Evolutionary conservation across 2,888 invertebrate genomes (phyloP), one percentile per base, ranked within the genome.

Genomic region (Apodemia hepburni): DNA sequence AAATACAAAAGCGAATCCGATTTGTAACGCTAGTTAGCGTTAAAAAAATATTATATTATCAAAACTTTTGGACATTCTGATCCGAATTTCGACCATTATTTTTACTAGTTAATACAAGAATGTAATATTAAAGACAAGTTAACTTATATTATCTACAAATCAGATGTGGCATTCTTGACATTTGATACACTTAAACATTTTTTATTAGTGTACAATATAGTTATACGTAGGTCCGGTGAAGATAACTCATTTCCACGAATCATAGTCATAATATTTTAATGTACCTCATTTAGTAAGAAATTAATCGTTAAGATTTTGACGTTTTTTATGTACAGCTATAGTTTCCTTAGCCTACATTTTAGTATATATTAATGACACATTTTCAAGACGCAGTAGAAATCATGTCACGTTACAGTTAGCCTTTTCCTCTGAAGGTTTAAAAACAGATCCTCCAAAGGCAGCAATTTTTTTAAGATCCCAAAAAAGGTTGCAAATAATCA

Each of bases 221-320:
- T 71, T 69, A 71, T 76, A 33, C 33, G 33, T 33, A 77, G 73
- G 77, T 68, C 66, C 67, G 67, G 73, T 68, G 63, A 66, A 74
- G 78, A 75, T 78, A 78, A 74, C 72, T 76, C 74, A 75, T 80
- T 79, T 71, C 73, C 75, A 75, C 79, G 77, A 74, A 78, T 69
- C 75, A 80, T 86, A 89, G 88, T 90, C 89, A 88, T 84, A 88
- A 85, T 84, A 82, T 84, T 88, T 88, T 85, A 82, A 86, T 80
- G 84, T 91, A 91, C 91, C 90, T 91, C 91, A 91, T 90, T 87
- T 87, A 84, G 79, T 81, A 84, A 81, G 80, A 85, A 83, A 79
- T 78, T 75, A 69, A 72, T 68, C 69, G 75, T 71, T 87, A 88
- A 86, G 86, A 70, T 73, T 81, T 66, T 65, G 51, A 64, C 61